These are phyloP conservation scores for Coregonus sp. DNA, from an alignment of 2,797 vertebrate species.

Conservation along the genomic window DNA sequence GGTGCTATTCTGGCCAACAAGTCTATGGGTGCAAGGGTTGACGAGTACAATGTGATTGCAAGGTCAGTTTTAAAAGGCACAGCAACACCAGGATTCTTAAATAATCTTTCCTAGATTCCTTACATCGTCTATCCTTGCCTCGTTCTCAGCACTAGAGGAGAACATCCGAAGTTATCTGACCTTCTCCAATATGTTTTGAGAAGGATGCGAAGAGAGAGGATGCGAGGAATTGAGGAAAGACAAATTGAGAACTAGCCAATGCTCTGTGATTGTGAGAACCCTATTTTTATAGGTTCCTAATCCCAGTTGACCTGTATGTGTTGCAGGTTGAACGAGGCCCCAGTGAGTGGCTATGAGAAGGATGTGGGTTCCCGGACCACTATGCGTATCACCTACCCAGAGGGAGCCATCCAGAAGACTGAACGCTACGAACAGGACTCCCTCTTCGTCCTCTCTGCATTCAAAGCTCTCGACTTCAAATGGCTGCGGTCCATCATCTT, in stretches of 20 bases:
- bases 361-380: constrained; percentile 92
- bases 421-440: constrained; percentile 86
- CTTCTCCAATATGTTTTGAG: not conserved
- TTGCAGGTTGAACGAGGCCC: constrained; percentile 87
- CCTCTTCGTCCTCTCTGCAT: constrained; percentile 90
- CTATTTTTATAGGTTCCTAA: not conserved
- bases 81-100: not conserved
- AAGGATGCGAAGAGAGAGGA: not conserved
- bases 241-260: not conserved
- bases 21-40: constrained; percentile 86
- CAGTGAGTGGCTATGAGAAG: constrained; percentile 88
- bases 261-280: not conserved
- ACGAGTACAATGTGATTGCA: constrained; percentile 88
- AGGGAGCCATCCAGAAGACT: constrained; percentile 89
- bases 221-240: not conserved
- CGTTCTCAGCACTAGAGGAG: not conserved
- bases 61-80: constrained; percentile 73
- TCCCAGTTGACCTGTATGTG: constrained; percentile 30
- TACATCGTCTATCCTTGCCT: not conserved
- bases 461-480: constrained; percentile 90
- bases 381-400: constrained; percentile 91
- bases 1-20: constrained; percentile 90
- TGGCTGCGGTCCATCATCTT: constrained; percentile 91
- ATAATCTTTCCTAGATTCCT: not conserved
- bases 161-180: not conserved